Percentiles rank a stretch among this genome's conserved stretches.
phyloP scores from a whole-genome alignment of 2,888 invertebrate species.

The Polydesmus complanatus region DNA sequence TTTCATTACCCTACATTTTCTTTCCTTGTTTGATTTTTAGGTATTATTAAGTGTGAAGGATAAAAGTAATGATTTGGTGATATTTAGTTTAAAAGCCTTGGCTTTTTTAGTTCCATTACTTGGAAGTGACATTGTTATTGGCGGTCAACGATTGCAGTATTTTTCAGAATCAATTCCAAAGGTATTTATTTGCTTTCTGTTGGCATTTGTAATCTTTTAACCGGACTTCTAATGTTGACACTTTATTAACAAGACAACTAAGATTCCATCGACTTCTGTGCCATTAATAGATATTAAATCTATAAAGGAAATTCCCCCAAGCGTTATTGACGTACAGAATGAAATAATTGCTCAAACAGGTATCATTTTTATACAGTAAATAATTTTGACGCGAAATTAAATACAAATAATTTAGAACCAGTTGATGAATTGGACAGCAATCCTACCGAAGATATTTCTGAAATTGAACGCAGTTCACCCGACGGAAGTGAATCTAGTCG shows the following conservation, averaged over 20 bases:
- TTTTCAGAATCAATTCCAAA: slow-evolving; percentile 78
- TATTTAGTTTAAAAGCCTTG: slow-evolving; percentile 61
- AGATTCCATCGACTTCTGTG: too few relatives aligned
- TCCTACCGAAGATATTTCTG: not conserved
- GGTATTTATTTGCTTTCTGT: slow-evolving; percentile 18
- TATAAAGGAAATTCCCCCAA: too few relatives aligned
- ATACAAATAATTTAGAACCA: too few relatives aligned
- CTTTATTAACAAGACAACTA: too few relatives aligned
- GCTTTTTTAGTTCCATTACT: slow-evolving; percentile 72
- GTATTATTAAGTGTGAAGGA: slow-evolving; percentile 75
- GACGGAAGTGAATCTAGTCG: not conserved
- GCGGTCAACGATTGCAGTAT: slow-evolving; percentile 60
- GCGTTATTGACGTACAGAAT: too few relatives aligned
- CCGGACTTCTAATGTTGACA: too few relatives aligned
- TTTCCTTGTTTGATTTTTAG: slow-evolving; percentile 31
- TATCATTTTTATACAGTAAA: too few relatives aligned
- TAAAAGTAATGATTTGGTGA: slow-evolving; percentile 65
- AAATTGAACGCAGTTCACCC: slow-evolving; percentile 1
- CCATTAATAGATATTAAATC: too few relatives aligned
- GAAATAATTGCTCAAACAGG: too few relatives aligned
- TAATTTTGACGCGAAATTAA: too few relatives aligned
- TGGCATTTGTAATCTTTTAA: not conserved
- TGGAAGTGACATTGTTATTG: slow-evolving; percentile 72
- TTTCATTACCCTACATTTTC: not conserved
- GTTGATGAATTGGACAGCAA: not conserved